phyloP scores from a whole-genome alignment of 2,113 vertebrate species.

The Chitala chitala region DNA sequence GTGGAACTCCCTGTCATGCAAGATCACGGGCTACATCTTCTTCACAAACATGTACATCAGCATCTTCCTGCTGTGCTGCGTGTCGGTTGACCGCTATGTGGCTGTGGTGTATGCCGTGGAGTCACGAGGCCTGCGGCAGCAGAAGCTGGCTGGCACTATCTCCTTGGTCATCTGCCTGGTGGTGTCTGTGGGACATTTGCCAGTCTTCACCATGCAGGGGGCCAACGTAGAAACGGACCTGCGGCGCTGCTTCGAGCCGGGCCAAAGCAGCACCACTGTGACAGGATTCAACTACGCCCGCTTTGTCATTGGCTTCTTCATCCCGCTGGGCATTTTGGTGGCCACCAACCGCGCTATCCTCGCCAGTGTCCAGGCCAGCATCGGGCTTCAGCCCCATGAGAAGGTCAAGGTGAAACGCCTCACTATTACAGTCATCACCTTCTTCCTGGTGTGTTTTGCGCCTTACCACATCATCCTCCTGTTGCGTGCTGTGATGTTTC shows the following conservation, averaged over 20 bases:
- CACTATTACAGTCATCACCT: slow-evolving; percentile 77
- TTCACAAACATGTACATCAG: slow-evolving; percentile 95
- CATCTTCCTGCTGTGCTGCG: slow-evolving; percentile 77
- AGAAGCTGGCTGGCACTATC: slow-evolving; percentile 38
- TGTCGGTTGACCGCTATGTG: slow-evolving; percentile 79
- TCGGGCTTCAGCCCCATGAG: slow-evolving; percentile 46
- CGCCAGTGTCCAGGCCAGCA: slow-evolving; percentile 39
- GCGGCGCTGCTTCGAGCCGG: slow-evolving; percentile 64
- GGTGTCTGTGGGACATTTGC: slow-evolving; percentile 47
- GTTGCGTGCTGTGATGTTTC: slow-evolving; percentile 54
- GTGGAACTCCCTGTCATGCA: slow-evolving; percentile 52
- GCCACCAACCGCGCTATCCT: slow-evolving; percentile 65
- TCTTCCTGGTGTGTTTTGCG: slow-evolving; percentile 82
- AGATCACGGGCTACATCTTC: slow-evolving; percentile 73
- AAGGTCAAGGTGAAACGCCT: slow-evolving; percentile 72
- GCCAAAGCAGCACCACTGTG: not conserved
- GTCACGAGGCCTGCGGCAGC: slow-evolving; percentile 54
- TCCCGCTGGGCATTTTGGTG: slow-evolving; percentile 55
- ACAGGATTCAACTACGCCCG: slow-evolving; percentile 52
- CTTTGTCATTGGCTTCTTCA: slow-evolving; percentile 59
- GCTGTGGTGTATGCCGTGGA: slow-evolving; percentile 63
- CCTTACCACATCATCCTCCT: slow-evolving; percentile 82
- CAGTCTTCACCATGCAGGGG: slow-evolving; percentile 41
- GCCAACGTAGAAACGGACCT: accelerated
- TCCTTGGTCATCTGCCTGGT: slow-evolving; percentile 33